Evolutionary conservation across 37 sponge, comb jelly and placozoan genomes (phyloP), one percentile per base, ranked within the genome.

Genomic region (Cliona cf. orientalis): DNA sequence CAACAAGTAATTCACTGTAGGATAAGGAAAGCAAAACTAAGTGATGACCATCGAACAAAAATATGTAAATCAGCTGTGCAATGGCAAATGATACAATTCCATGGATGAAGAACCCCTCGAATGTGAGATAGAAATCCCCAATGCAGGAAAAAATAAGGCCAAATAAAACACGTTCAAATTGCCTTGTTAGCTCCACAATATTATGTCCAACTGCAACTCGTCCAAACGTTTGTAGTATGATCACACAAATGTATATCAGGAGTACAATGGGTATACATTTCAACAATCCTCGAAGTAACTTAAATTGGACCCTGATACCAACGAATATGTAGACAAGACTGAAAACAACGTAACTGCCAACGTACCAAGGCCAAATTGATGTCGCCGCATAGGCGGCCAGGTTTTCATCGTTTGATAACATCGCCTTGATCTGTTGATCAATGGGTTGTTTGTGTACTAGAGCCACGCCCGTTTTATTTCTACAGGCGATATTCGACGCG

Each of bases 81-180:
- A 81, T 34, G 1, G 78, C 65, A 58, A 91, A 91, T 35, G 91
- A 60, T 2, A 77, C 25, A 23, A 91, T 39, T 35, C 91, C 91
- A 60, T 59, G 44, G 11, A 86, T 26, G 57, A 91, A 91, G 0
- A 58, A 43, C 6, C 42, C 26, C 1, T 75, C 76, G 34, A 78
- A 91, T 6, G 76, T 60, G 12, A 91, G 74, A 41, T 71, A 86
- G 0, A 29, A 42, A 45, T 91, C 91, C 45, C 91, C 91, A 34
- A 91, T 42, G 6, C 59, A 19, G 38, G 79, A 86, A 59, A 86
- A 91, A 3, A 91, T 37, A 5, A 86, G 67, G 0, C 80, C 86
- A 19, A 32, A 65, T 19, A 81, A 58, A 17, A 85, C 28, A 11
- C 14, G 57, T 5, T 25, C 37, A 7, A 90, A 60, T 5, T n/a